Percentiles rank a stretch among this genome's conserved stretches.
These are phyloP conservation scores for Plotosus lineatus DNA, from an alignment of 2,113 vertebrate genomes.

Conservation along the genomic window DNA sequence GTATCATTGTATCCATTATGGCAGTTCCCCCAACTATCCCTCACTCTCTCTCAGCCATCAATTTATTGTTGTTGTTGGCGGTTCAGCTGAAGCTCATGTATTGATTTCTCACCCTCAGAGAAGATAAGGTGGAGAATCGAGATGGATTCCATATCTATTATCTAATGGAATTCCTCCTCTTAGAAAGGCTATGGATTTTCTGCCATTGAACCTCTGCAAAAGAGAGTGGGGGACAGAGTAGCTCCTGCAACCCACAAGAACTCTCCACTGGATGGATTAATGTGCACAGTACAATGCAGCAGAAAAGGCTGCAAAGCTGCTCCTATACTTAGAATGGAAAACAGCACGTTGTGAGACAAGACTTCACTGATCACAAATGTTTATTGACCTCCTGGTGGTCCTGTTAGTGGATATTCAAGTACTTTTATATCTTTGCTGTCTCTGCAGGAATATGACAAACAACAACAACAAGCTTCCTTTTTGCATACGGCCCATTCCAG, in stretches of 20 bases:
- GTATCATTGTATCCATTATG: constrained; percentile 45
- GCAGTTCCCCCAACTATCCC: constrained; percentile 53
- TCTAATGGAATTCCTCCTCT: constrained; percentile 84
- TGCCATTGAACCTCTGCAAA: constrained; percentile 74
- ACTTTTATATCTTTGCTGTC: constrained; percentile 27
- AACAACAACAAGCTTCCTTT: constrained; percentile 18
- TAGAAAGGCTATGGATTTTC: constrained; percentile 82
- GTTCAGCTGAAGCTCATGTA: constrained; percentile 76
- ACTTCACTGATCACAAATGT: constrained; percentile 70
- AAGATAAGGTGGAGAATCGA: constrained; percentile 81
- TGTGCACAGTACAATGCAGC: constrained; percentile 66
- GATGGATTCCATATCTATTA: constrained; percentile 86
- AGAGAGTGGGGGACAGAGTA: constrained; percentile 51
- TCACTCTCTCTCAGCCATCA: constrained; percentile 68
- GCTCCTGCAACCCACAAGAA: constrained; percentile 63
- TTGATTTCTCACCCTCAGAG: constrained; percentile 76
- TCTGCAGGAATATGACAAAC: constrained; percentile 39
- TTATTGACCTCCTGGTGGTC: constrained; percentile 72
- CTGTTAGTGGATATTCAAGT: constrained; percentile 52
- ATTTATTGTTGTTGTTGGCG: constrained; percentile 81
- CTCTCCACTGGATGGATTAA: constrained; percentile 71
- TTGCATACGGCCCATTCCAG: not conserved
- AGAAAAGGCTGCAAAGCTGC: constrained; percentile 64
- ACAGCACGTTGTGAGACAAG: constrained; percentile 62
- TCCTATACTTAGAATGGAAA: constrained; percentile 53